These are phyloP conservation scores for Siniperca chuatsi DNA, from an alignment of 2,113 vertebrate genomes.

Conservation along the genomic window DNA sequence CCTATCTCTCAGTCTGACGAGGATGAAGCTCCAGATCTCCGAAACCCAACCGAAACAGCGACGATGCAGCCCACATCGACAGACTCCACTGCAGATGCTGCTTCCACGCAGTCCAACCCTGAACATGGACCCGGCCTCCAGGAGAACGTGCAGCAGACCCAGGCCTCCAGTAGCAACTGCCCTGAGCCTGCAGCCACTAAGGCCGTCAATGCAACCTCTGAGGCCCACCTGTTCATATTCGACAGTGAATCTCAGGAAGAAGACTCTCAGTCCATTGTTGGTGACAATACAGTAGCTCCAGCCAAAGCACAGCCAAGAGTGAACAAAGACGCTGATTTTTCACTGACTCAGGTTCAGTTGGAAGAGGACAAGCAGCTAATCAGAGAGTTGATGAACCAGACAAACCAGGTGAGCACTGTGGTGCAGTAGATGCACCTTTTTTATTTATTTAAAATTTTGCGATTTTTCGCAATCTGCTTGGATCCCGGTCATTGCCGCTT, in stretches of 20 bases:
- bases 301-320: neutral
- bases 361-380: conserved; percentile 78
- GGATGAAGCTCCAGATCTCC: conserved; percentile 30
- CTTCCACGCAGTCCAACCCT: neutral
- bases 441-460: neutral
- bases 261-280: conserved; percentile 44
- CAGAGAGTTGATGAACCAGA: conserved; percentile 85
- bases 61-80: neutral
- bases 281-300: neutral
- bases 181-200: neutral
- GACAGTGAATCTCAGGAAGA: conserved; percentile 76
- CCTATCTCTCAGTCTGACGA: conserved; percentile 46
- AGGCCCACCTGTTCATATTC: conserved; percentile 80
- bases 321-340: conserved; percentile 2
- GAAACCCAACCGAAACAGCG: neutral
- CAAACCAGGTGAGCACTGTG: conserved; percentile 70
- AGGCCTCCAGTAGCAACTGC: neutral
- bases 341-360: conserved; percentile 71
- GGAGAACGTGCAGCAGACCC: neutral
- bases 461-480: no score
- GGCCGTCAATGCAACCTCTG: conserved; percentile 23
- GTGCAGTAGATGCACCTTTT: neutral
- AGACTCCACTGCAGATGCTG: neutral
- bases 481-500: no score
- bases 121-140: neutral